Evolutionary conservation across 92 coral and sea anemone species (phyloP).

Genomic region (Phenganax stokvisi): DNA sequence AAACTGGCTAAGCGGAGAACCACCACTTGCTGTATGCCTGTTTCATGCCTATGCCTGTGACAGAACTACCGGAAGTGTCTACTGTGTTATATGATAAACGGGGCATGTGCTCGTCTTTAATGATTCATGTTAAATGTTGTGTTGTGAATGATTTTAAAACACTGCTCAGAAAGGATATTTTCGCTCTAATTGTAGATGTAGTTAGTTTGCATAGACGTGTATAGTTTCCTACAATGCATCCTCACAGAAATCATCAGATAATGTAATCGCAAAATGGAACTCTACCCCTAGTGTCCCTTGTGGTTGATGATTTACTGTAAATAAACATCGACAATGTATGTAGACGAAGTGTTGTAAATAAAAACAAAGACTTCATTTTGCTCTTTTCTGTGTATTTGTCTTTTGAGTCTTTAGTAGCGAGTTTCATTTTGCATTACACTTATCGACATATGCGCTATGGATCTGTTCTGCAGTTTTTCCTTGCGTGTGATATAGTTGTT

Average conservation of each 20-base stretch:
- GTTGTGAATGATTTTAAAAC: neutral
- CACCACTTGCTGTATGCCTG: too few relatives aligned
- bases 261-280: constrained; percentile 38
- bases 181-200: too few relatives aligned
- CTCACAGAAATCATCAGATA: neutral
- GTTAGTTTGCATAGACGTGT: neutral
- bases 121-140: neutral
- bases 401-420: neutral
- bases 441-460: neutral
- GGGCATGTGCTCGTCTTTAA: too few relatives aligned
- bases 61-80: neutral
- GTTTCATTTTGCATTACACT: constrained; percentile 43
- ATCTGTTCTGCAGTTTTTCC: too few relatives aligned
- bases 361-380: constrained; percentile 8
- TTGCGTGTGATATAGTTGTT: too few relatives aligned
- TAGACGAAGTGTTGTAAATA: constrained; percentile 6
- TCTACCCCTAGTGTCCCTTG: constrained; percentile 4
- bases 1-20: too few relatives aligned
- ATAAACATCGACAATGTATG: neutral
- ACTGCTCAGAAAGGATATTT: too few relatives aligned
- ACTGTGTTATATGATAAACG: neutral
- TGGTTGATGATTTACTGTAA: constrained; percentile 24
- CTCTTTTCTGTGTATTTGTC: neutral
- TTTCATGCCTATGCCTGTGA: too few relatives aligned
- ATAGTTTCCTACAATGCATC: constrained; percentile 11